Conservation (phyloP, 2,888 invertebrate genomes). For the Dendrolimus houi region DNA sequence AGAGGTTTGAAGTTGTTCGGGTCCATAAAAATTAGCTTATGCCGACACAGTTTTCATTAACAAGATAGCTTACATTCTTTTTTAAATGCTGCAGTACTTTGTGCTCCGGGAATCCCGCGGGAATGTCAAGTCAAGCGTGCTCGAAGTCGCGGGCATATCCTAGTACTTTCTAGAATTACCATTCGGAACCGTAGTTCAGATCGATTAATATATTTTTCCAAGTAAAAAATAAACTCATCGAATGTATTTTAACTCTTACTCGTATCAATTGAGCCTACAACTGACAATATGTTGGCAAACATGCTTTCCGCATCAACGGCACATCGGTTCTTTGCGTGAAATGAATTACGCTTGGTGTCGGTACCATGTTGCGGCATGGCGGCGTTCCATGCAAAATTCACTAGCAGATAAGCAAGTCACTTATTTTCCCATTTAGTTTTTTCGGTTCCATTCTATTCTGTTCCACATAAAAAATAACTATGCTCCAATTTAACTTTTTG, state of each 20-base stretch:
- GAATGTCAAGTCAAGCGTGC: too few species aligned
- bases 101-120: too few species aligned
- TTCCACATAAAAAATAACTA: not conserved
- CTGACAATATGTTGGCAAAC: constrained; percentile 50
- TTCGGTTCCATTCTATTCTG: constrained; percentile 13
- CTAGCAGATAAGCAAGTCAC: constrained; percentile 45
- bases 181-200: too few species aligned
- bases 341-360: constrained; percentile 65
- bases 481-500: not conserved
- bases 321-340: constrained; percentile 65
- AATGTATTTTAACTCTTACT: not conserved
- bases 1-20: too few species aligned
- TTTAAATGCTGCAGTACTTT: too few species aligned
- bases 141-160: too few species aligned
- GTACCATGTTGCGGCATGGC: constrained; percentile 29
- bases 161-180: too few species aligned
- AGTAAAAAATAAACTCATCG: too few species aligned
- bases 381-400: constrained; percentile 44
- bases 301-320: constrained; percentile 53
- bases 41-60: too few species aligned
- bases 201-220: too few species aligned
- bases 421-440: constrained; percentile 36
- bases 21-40: too few species aligned
- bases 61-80: too few species aligned
- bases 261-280: not conserved